Conservation (phyloP, 2,888 invertebrate species). For the Lasioglossum leucozonium region DNA sequence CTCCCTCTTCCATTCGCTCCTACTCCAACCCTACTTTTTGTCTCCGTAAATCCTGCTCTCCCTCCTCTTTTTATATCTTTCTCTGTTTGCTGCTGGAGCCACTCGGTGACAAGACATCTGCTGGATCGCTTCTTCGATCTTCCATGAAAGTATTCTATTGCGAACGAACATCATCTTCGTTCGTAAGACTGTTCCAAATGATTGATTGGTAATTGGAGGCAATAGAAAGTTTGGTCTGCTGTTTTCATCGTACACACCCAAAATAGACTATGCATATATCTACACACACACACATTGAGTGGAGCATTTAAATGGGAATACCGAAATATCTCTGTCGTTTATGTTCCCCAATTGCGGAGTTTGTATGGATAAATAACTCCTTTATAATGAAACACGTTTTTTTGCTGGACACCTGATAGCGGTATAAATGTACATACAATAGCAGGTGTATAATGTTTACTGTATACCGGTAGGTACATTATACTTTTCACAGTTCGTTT, state of each 20-base stretch:
- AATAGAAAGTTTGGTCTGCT: too few species aligned
- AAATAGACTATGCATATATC: background rate
- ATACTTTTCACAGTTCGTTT: conserved; percentile 3
- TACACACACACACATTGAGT: background rate
- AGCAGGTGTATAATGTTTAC: background rate
- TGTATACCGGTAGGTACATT: background rate
- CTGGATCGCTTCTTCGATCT: background rate
- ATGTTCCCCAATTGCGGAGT: background rate
- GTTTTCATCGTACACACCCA: background rate
- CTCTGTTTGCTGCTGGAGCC: background rate
- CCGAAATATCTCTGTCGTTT: background rate
- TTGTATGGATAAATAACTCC: background rate
- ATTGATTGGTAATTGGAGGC: background rate
- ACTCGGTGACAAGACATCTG: conserved; percentile 19
- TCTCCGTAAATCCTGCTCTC: conserved; percentile 26
- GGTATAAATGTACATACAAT: background rate
- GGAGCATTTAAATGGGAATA: background rate
- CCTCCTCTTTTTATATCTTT: conserved; percentile 9
- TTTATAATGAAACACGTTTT: too few species aligned
- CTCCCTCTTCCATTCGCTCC: conserved; percentile 49
- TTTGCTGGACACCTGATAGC: background rate
- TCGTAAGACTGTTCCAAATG: background rate
- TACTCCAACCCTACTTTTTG: conserved; percentile 45
- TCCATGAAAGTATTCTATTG: background rate
- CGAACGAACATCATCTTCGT: background rate